These are phyloP conservation scores for Xiphophorus couchianus DNA, from an alignment of 2,113 vertebrate genomes.

Conservation along the genomic window DNA sequence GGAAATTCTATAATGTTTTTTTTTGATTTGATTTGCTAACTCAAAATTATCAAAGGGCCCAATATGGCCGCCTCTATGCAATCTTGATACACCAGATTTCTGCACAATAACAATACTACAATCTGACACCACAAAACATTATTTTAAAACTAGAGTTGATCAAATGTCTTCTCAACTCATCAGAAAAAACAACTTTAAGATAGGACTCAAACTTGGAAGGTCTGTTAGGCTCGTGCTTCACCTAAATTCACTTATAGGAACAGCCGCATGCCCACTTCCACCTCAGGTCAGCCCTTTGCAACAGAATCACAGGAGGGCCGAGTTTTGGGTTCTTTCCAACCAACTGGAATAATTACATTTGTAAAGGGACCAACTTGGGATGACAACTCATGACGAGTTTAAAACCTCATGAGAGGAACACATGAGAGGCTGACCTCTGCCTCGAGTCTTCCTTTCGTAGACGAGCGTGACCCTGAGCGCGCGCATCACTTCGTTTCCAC, in stretches of 20 bases:
- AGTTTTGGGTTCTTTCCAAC: neutral
- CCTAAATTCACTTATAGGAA: neutral
- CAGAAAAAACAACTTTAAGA: neutral
- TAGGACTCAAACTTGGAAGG: too few relatives aligned
- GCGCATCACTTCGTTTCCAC: slow-evolving; percentile 29
- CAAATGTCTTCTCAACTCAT: neutral
- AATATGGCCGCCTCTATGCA: too few relatives aligned
- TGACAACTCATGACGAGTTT: slow-evolving; percentile 24
- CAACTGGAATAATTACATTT: neutral
- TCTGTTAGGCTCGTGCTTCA: too few relatives aligned
- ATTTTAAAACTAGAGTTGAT: neutral
- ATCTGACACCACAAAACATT: neutral
- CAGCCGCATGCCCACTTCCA: neutral
- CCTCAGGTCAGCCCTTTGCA: neutral
- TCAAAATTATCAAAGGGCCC: neutral
- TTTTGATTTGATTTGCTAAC: neutral
- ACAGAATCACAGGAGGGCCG: neutral
- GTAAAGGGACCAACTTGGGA: slow-evolving; percentile 15
- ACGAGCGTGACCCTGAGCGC: neutral
- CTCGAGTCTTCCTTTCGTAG: neutral
- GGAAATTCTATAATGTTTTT: neutral
- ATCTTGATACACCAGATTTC: neutral
- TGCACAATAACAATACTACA: neutral
- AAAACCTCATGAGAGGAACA: slow-evolving; percentile 22
- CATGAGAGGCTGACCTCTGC: slow-evolving; percentile 2